Conservation (phyloP, 2,888 invertebrate species). For the Galerucella calmariensis region DNA sequence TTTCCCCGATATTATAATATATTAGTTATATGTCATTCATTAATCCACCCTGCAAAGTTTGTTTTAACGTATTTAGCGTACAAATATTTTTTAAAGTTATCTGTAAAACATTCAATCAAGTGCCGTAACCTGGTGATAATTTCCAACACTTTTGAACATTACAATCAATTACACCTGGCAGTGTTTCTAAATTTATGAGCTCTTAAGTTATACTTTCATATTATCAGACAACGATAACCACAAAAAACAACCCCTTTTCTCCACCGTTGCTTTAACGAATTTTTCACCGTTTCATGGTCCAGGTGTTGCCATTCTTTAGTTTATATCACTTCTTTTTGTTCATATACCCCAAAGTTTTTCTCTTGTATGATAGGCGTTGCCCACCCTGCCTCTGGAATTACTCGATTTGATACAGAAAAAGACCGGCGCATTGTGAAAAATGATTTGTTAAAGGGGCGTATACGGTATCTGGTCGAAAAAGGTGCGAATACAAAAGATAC, state of each 20-base stretch:
- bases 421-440: constrained; percentile 55
- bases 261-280: constrained; percentile 34
- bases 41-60: no score
- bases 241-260: constrained; percentile 23
- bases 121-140: no score
- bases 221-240: constrained; percentile 12
- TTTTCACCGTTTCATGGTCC: constrained; percentile 50
- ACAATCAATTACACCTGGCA: no score
- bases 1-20: no score
- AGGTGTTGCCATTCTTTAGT: constrained; percentile 53
- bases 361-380: constrained; percentile 59
- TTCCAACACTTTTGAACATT: no score
- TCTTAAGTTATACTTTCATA: neutral
- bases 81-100: no score
- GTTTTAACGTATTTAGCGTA: no score
- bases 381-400: constrained; percentile 64
- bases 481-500: constrained; percentile 56
- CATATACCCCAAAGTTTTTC: constrained; percentile 51
- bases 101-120: no score
- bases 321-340: constrained; percentile 50
- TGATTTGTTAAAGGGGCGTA: constrained; percentile 61
- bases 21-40: no score
- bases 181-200: no score
- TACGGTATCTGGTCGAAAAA: constrained; percentile 50
- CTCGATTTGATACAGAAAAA: constrained; percentile 64